Evolutionary conservation across 1,140 invertebrate genomes (phyloP).

Genomic region (Eriocheir sinensis): DNA sequence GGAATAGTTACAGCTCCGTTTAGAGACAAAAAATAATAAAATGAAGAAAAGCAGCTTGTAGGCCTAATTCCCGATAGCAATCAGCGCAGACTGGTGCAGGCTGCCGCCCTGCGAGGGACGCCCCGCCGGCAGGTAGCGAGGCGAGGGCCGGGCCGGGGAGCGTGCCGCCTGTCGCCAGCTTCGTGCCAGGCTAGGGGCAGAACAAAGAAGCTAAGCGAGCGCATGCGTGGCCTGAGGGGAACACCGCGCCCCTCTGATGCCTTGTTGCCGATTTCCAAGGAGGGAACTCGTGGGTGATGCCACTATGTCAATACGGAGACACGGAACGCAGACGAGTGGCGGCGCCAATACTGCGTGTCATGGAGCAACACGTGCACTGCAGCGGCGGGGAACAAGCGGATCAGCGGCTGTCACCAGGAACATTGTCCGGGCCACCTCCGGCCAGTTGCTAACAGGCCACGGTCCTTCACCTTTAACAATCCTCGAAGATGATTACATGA

Average conservation of each 20-base stretch:
- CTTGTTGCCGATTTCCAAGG: conserved; percentile 58
- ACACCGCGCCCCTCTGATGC: conserved; percentile 43
- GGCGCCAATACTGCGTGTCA: background rate
- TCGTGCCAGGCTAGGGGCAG: conserved; percentile 52
- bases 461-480: background rate
- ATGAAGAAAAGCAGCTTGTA: background rate
- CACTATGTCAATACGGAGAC: background rate
- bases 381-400: too few species aligned
- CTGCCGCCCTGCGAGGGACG: background rate
- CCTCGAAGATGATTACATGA: background rate
- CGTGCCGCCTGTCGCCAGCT: conserved; percentile 54
- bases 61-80: background rate
- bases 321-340: background rate
- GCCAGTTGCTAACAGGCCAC: background rate
- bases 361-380: background rate
- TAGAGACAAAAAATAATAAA: background rate
- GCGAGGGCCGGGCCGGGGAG: background rate
- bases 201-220: conserved; percentile 52
- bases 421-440: too few species aligned
- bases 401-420: too few species aligned
- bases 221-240: conserved; percentile 45
- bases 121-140: background rate
- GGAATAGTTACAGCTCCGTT: background rate
- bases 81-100: background rate
- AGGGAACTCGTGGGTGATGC: background rate